phyloP scores from a whole-genome alignment of 1,140 invertebrate genomes.

The Camponotus pennsylvanicus region DNA sequence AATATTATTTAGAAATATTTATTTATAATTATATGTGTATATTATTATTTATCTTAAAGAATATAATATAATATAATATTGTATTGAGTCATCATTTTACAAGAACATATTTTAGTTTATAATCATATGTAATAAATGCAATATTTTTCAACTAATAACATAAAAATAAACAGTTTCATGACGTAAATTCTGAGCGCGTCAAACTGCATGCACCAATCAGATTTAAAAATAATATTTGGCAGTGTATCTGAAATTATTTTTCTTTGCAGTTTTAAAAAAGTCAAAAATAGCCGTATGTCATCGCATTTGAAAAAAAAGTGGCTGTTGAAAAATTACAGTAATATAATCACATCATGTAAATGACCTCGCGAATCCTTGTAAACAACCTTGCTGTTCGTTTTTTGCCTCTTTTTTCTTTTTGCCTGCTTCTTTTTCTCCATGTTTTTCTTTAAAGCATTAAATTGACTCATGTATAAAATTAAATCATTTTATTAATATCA shows the following conservation, averaged over 20 bases:
- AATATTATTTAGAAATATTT: not conserved
- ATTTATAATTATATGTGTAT: not conserved
- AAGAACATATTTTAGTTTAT: not conserved
- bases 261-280: constrained; percentile 64
- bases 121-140: not conserved
- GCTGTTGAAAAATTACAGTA: constrained; percentile 33
- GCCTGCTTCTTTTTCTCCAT: not conserved
- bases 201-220: constrained; percentile 26
- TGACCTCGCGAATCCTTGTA: constrained; percentile 72
- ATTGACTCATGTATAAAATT: not conserved
- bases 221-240: constrained; percentile 54
- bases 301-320: not conserved
- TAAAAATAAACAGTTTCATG: constrained; percentile 22
- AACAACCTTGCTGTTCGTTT: constrained; percentile 65
- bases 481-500: not conserved
- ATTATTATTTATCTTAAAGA: no score
- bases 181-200: constrained; percentile 13
- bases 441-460: not conserved
- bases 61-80: no score
- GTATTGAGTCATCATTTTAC: not conserved
- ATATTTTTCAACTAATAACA: not conserved
- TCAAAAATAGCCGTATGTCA: constrained; percentile 69
- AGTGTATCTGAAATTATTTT: constrained; percentile 60
- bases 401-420: not conserved
- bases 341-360: constrained; percentile 69